Conservation (phyloP, 1,140 invertebrate genomes). For the Trissolcus basalis region DNA sequence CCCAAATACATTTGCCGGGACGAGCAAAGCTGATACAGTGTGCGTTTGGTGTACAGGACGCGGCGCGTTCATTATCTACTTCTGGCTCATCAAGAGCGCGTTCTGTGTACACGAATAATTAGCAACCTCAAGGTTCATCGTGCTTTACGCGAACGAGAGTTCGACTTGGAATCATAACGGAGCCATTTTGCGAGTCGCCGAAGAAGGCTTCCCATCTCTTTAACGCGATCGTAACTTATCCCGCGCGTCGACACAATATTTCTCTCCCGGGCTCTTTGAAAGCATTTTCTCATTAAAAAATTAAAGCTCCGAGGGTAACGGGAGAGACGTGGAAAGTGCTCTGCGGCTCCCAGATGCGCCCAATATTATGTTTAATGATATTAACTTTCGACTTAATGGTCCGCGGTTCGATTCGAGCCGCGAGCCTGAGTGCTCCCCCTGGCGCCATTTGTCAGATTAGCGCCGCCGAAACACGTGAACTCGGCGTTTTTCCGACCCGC, state of each 20-base stretch:
- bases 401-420: constrained; percentile 76
- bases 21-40: constrained; percentile 22
- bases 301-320: constrained; percentile 66
- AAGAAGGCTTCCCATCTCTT: constrained; percentile 67
- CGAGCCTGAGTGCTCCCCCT: constrained; percentile 67
- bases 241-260: constrained; percentile 74
- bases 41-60: constrained; percentile 28
- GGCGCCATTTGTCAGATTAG: constrained; percentile 64
- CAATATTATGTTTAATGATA: constrained; percentile 78
- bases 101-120: constrained; percentile 51
- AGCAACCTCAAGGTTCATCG: constrained; percentile 18
- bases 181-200: constrained; percentile 27
- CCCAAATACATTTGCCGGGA: constrained; percentile 44
- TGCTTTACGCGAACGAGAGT: not conserved
- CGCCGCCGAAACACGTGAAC: constrained; percentile 19
- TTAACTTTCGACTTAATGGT: constrained; percentile 78
- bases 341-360: constrained; percentile 76
- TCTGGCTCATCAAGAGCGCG: constrained; percentile 34
- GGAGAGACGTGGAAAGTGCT: constrained; percentile 71
- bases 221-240: constrained; percentile 72
- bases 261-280: constrained; percentile 74
- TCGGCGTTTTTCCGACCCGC: constrained; percentile 3
- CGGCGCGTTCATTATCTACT: constrained; percentile 50
- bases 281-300: constrained; percentile 78
- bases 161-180: constrained; percentile 16